phyloP scores from a whole-genome alignment of 2,888 invertebrate species.

The Perdita meconis region DNA sequence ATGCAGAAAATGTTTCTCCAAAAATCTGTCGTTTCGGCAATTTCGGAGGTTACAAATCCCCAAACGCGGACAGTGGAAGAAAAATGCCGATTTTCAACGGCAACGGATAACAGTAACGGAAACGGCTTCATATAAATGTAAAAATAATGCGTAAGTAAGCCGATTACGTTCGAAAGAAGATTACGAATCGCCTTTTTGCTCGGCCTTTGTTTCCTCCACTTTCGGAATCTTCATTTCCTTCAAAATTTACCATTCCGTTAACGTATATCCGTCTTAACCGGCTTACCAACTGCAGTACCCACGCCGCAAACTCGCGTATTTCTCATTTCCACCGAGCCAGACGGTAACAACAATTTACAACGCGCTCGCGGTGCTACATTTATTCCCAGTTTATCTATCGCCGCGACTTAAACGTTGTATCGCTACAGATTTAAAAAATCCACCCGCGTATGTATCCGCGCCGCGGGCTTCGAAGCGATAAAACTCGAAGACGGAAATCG shows the following conservation, averaged over 20 bases:
- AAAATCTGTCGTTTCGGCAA: too few relatives aligned
- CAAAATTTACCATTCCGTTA: conserved; percentile 24
- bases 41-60: too few relatives aligned
- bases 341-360: conserved; percentile 7
- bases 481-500: not conserved
- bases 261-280: conserved; percentile 18
- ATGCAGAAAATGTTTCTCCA: too few relatives aligned
- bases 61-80: not conserved
- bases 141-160: conserved; percentile 33
- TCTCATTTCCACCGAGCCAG: conserved; percentile 13
- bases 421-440: conserved; percentile 13
- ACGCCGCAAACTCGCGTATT: not conserved
- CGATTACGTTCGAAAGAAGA: conserved; percentile 34
- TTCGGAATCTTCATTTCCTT: conserved; percentile 19
- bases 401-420: conserved; percentile 15
- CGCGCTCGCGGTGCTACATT: conserved; percentile 8
- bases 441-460: not conserved
- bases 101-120: conserved; percentile 3
- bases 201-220: conserved; percentile 27
- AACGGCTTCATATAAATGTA: conserved; percentile 19
- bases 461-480: not conserved
- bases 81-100: not conserved
- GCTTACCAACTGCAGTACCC: conserved; percentile 12
- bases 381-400: conserved; percentile 32
- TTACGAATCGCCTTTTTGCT: conserved; percentile 9